These are phyloP conservation scores for Peribatodes rhomboidaria DNA, from an alignment of 2,888 invertebrate species.

Conservation along the genomic window DNA sequence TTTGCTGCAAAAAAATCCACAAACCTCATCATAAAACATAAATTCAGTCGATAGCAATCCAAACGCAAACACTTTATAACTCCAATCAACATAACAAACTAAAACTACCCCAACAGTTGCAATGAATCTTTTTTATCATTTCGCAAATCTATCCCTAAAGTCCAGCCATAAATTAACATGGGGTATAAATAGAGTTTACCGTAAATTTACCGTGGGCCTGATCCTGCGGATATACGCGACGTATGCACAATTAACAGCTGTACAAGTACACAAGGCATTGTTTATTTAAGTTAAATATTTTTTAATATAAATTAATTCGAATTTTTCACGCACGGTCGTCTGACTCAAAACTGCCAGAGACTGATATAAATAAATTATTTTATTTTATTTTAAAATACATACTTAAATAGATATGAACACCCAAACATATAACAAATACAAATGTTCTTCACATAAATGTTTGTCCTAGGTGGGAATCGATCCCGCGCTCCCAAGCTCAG, in stretches of 20 bases:
- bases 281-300: neutral
- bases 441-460: too few species aligned
- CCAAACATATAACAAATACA: too few species aligned
- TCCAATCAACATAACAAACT: constrained; percentile 13
- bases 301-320: neutral
- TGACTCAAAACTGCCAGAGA: too few species aligned
- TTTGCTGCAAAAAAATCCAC: too few species aligned
- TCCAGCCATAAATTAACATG: constrained; percentile 45
- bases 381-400: too few species aligned
- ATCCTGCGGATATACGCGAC: constrained; percentile 1
- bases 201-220: constrained; percentile 53
- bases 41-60: neutral
- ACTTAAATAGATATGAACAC: too few species aligned
- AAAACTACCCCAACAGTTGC: constrained; percentile 12
- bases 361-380: too few species aligned
- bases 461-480: too few species aligned
- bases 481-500: too few species aligned
- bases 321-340: too few species aligned
- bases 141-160: constrained; percentile 31
- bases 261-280: neutral
- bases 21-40: neutral
- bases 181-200: constrained; percentile 63
- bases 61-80: constrained; percentile 1
- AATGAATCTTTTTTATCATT: constrained; percentile 40
- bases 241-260: constrained; percentile 3